Conservation (phyloP, 2,113 vertebrate genomes). For the Puma concolor region DNA sequence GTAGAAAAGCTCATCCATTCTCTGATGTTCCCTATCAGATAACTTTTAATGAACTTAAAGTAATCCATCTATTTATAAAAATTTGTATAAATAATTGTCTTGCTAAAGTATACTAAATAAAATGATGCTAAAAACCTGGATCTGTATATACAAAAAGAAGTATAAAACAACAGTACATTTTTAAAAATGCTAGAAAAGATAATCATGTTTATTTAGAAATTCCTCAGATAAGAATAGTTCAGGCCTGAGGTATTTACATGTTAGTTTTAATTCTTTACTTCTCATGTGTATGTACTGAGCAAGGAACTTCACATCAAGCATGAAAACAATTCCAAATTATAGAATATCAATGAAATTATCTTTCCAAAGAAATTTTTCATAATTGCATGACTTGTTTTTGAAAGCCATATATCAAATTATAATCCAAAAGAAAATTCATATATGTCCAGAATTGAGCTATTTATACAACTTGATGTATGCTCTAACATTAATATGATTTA, state of each 20-base stretch:
- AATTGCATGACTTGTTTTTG: neutral
- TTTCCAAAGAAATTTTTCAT: constrained; percentile 2
- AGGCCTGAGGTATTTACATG: neutral
- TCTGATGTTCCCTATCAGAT: neutral
- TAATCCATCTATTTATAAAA: neutral
- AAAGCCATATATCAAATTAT: neutral
- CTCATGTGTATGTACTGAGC: neutral
- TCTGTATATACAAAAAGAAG: neutral
- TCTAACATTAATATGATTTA: constrained; percentile 4
- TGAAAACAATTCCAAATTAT: neutral
- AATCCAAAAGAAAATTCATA: neutral
- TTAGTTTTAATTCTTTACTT: neutral
- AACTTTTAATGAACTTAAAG: neutral
- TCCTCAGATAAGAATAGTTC: neutral
- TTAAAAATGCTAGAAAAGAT: neutral
- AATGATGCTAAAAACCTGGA: neutral
- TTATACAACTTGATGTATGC: neutral
- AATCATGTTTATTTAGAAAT: neutral
- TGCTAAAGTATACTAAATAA: neutral
- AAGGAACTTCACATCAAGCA: neutral
- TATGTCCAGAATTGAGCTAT: neutral
- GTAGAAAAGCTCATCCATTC: neutral
- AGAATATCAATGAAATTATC: neutral
- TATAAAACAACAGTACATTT: neutral
- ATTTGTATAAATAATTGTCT: neutral